A percentile compares a stretch with the other conserved stretches of the same genome.
phyloP scores from a whole-genome alignment of 2,113 vertebrate genomes.

The Anoura caudifer region DNA sequence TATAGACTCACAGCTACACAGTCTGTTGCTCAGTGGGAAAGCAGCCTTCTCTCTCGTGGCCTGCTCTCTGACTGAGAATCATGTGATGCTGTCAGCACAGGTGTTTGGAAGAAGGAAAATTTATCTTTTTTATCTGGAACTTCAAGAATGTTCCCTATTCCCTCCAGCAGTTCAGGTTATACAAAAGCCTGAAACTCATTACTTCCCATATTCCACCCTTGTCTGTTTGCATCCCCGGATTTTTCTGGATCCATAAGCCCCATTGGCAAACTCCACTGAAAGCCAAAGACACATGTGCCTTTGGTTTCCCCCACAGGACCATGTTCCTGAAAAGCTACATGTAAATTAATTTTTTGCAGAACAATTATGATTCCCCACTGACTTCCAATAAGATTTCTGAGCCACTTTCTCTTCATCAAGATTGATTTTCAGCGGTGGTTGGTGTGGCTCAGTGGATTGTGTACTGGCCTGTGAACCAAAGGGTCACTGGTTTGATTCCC shows the following conservation, averaged over 20 bases:
- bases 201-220: neutral
- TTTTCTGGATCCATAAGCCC: neutral
- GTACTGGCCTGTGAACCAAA: no score
- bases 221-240: neutral
- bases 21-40: neutral
- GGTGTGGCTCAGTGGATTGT: no score
- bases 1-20: neutral
- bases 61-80: neutral
- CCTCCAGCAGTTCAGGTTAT: neutral
- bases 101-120: conserved; percentile 2
- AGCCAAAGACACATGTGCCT: neutral
- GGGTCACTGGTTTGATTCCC: no score
- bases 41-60: neutral
- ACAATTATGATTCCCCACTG: neutral
- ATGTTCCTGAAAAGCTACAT: neutral
- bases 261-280: neutral
- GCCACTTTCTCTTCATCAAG: neutral
- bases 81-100: neutral
- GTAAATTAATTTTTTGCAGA: neutral
- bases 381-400: neutral
- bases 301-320: neutral
- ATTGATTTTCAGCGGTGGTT: neutral
- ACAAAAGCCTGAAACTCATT: neutral
- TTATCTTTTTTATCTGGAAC: neutral
- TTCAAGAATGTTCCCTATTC: neutral